Conservation (phyloP, 2,888 invertebrate genomes). For the Lissonota sp. region DNA sequence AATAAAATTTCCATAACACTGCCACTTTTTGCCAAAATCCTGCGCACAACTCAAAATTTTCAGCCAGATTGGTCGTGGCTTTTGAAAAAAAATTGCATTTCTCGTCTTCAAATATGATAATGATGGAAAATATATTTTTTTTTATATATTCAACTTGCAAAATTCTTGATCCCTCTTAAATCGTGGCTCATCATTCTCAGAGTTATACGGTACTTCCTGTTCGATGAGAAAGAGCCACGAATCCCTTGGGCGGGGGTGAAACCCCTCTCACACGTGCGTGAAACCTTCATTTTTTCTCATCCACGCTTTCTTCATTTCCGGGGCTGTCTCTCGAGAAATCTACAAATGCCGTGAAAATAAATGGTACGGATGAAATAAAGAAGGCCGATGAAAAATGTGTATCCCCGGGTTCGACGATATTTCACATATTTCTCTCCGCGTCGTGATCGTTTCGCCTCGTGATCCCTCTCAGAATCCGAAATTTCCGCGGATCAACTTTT, state of each 20-base stretch:
- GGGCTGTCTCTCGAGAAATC: constrained; percentile 12
- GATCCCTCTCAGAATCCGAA: not conserved
- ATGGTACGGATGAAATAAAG: not conserved
- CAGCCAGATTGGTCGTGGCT: too few species aligned
- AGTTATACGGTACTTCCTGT: constrained; percentile 19
- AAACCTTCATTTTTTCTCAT: not conserved
- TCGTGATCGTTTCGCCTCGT: not conserved
- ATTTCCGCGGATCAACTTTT: not conserved
- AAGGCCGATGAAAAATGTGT: not conserved
- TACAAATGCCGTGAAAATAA: constrained; percentile 18
- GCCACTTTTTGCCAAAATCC: too few species aligned
- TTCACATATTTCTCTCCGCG: not conserved
- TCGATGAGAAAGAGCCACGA: constrained; percentile 10
- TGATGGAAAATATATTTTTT: not conserved
- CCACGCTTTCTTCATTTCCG: constrained; percentile 41
- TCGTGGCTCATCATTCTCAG: constrained; percentile 3
- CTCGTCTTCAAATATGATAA: too few species aligned
- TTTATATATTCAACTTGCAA: not conserved
- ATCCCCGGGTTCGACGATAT: not conserved
- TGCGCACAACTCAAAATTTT: too few species aligned
- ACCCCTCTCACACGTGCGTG: constrained; percentile 6
- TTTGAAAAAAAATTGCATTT: too few species aligned
- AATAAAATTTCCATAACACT: too few species aligned
- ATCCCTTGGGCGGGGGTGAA: constrained; percentile 5
- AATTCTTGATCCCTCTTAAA: not conserved